These are phyloP conservation scores for Hyphantria cunea DNA, from an alignment of 1,140 invertebrate genomes.

Conservation along the genomic window DNA sequence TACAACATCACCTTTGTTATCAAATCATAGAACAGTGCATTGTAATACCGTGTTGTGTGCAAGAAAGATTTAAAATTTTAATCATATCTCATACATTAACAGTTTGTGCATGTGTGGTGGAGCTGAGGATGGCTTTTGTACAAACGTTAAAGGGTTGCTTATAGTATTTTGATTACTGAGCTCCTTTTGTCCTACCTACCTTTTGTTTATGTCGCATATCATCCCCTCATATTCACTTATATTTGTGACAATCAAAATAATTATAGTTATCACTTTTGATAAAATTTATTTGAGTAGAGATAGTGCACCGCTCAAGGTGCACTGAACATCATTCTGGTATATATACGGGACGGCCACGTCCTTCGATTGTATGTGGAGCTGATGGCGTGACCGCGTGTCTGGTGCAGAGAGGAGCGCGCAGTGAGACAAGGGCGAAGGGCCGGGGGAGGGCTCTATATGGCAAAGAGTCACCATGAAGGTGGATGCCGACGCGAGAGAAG, in stretches of 20 bases:
- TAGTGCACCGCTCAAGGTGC: not conserved
- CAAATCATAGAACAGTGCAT: conserved; percentile 18
- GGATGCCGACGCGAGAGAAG: conserved; percentile 62
- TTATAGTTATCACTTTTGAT: no score
- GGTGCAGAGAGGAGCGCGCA: conserved; percentile 58
- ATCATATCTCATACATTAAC: conserved; percentile 33
- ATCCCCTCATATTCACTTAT: conserved; percentile 1
- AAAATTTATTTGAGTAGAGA: not conserved
- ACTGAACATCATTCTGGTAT: not conserved
- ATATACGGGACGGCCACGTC: not conserved
- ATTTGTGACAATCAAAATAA: not conserved
- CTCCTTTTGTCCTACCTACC: conserved; percentile 6
- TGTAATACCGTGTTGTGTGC: conserved; percentile 9
- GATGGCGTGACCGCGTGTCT: conserved; percentile 51
- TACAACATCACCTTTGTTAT: conserved; percentile 7
- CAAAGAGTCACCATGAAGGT: conserved; percentile 64
- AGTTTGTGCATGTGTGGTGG: conserved; percentile 40
- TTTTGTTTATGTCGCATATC: not conserved
- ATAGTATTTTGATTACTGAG: conserved; percentile 23
- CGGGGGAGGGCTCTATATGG: conserved; percentile 52
- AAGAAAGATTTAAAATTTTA: conserved; percentile 10
- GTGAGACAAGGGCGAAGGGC: conserved; percentile 36
- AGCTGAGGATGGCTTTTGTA: conserved; percentile 27
- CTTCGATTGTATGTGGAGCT: conserved; percentile 26
- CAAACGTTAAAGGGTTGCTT: conserved; percentile 26